These are phyloP conservation scores for Nomada ruficornis DNA, from an alignment of 2,888 invertebrate genomes.

Conservation along the genomic window DNA sequence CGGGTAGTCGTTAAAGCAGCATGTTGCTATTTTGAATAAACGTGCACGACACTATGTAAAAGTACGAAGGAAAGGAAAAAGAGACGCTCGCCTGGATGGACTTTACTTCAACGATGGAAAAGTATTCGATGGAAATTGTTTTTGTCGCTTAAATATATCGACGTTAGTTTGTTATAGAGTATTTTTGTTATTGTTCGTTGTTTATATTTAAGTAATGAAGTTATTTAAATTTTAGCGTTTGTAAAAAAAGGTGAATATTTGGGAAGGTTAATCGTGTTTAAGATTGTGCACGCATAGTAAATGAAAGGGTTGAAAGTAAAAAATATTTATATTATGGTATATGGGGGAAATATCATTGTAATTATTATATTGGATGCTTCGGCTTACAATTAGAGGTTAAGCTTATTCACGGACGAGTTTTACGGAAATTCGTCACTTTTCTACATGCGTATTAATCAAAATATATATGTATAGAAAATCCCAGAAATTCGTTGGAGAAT, in stretches of 20 bases:
- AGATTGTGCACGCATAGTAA: neutral
- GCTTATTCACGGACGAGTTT: neutral
- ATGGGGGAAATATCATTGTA: neutral
- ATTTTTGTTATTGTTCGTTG: no score
- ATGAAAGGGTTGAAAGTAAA: neutral
- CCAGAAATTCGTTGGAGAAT: no score
- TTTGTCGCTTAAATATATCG: neutral
- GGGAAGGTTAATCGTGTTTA: no score
- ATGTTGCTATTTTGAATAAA: constrained; percentile 28
- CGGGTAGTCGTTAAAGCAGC: constrained; percentile 35
- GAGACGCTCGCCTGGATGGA: neutral
- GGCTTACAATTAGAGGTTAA: constrained; percentile 24
- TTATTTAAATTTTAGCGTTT: no score
- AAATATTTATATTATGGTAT: neutral
- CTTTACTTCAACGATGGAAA: constrained; percentile 11
- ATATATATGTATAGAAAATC: no score
- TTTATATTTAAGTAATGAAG: no score
- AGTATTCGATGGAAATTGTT: neutral
- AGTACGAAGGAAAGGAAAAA: constrained; percentile 3
- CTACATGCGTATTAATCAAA: neutral
- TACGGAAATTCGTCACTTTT: neutral
- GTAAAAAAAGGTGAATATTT: no score
- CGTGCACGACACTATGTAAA: neutral
- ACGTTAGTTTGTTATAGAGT: neutral
- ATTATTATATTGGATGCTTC: neutral